Evolutionary conservation across 2,797 vertebrate species (phyloP).

Genomic region (Geotrypetes seraphini): DNA sequence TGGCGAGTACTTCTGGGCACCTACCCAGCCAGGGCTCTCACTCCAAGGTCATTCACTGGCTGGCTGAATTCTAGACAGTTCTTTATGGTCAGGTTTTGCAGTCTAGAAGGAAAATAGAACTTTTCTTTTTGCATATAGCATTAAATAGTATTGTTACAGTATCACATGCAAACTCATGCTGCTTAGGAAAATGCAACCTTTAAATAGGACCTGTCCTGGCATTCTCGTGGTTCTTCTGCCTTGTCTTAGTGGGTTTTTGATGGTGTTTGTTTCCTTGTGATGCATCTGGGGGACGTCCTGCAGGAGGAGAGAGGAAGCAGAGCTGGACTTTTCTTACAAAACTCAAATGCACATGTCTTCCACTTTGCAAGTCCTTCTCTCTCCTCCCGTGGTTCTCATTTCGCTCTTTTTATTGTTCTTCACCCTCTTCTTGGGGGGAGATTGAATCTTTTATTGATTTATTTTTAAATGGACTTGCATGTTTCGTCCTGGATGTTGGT

Average conservation of each 20-base stretch:
- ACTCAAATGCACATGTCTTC: no score
- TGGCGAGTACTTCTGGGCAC: no score
- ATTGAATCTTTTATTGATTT: no score
- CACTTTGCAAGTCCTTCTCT: no score
- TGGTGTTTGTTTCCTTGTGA: slow-evolving; percentile 4
- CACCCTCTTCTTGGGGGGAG: no score
- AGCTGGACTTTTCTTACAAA: no score
- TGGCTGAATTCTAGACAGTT: slow-evolving; percentile 17
- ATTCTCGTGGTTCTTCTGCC: slow-evolving; percentile 6
- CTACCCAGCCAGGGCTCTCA: slow-evolving; percentile 4
- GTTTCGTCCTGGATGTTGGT: no score
- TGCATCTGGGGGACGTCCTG: no score
- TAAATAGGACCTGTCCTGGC: slow-evolving; percentile 23
- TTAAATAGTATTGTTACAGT: slow-evolving; percentile 33
- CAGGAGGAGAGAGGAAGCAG: no score
- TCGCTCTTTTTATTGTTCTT: no score
- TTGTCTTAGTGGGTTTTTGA: slow-evolving; percentile 6
- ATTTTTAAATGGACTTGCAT: no score
- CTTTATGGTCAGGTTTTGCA: slow-evolving; percentile 14
- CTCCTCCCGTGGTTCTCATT: no score
- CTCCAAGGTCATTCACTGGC: slow-evolving; percentile 13
- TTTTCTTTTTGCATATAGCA: slow-evolving; percentile 35
- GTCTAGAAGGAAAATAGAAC: slow-evolving; percentile 31
- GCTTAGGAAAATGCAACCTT: slow-evolving; percentile 35
- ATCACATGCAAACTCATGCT: slow-evolving; percentile 38